phyloP scores from a whole-genome alignment of 2,888 invertebrate species.

The Pseudococcus longispinus region DNA sequence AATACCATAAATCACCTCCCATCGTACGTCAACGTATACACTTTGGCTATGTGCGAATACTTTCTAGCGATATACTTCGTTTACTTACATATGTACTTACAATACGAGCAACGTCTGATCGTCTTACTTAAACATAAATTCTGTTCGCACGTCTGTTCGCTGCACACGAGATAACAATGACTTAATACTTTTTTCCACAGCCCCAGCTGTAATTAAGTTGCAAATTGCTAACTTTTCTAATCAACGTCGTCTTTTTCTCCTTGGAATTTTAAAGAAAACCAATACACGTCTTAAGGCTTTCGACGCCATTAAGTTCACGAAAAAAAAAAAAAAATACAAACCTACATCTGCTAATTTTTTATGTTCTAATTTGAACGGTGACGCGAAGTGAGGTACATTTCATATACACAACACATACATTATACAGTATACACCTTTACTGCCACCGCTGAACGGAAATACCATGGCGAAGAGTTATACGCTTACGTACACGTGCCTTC shows the following conservation, averaged over 20 bases:
- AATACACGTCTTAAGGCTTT: background rate
- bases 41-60: background rate
- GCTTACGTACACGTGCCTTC: conserved; percentile 24
- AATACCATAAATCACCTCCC: conserved; percentile 27
- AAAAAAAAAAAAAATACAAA: background rate
- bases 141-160: background rate
- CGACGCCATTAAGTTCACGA: background rate
- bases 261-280: background rate
- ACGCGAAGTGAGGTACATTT: background rate
- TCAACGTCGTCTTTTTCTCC: background rate
- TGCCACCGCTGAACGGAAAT: background rate
- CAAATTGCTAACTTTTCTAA: background rate
- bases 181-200: background rate
- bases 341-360: conserved; percentile 39
- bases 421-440: background rate
- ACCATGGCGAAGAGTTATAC: conserved; percentile 27
- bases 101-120: background rate
- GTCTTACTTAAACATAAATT: background rate
- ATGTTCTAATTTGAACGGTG: conserved; percentile 12
- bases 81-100: background rate
- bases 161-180: background rate
- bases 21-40: background rate
- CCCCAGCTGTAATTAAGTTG: background rate
- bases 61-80: background rate
- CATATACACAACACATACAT: background rate